These are phyloP conservation scores for Tretioscincus oriximinensis DNA, from an alignment of 2,113 vertebrate genomes.

Conservation along the genomic window DNA sequence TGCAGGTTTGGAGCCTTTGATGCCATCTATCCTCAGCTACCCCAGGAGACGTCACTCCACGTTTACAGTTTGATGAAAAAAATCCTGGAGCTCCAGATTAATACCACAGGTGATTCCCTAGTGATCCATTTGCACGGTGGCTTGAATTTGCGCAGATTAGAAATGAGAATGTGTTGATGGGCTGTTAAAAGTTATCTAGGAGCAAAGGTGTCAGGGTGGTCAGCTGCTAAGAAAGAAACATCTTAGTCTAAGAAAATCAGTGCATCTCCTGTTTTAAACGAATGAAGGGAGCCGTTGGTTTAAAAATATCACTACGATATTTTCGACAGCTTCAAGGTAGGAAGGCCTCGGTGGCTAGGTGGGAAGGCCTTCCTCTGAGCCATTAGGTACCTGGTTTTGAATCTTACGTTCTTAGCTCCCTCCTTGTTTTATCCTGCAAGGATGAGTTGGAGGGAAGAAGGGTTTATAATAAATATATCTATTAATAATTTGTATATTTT, in stretches of 20 bases:
- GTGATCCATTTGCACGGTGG: accelerated
- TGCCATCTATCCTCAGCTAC: conserved; percentile 10
- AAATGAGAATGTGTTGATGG: not conserved
- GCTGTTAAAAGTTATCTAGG: not conserved
- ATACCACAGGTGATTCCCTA: conserved; percentile 28
- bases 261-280: not conserved
- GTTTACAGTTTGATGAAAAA: conserved; percentile 34
- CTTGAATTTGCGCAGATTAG: not conserved
- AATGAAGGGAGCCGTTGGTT: not conserved
- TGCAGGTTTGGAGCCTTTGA: conserved; percentile 40
- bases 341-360: too few relatives aligned
- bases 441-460: too few relatives aligned
- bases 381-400: too few relatives aligned
- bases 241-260: not conserved
- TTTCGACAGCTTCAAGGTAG: not conserved
- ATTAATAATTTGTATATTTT: too few relatives aligned
- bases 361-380: too few relatives aligned
- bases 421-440: too few relatives aligned
- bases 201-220: not conserved
- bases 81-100: conserved; percentile 29
- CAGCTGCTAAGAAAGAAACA: not conserved
- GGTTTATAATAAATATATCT: too few relatives aligned
- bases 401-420: too few relatives aligned
- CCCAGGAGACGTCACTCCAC: conserved; percentile 13
- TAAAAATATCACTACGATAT: not conserved